A percentile compares a stretch with the other conserved stretches of the same genome.
Conservation (phyloP, 1,140 invertebrate genomes). For the Ceratina calcarata region DNA sequence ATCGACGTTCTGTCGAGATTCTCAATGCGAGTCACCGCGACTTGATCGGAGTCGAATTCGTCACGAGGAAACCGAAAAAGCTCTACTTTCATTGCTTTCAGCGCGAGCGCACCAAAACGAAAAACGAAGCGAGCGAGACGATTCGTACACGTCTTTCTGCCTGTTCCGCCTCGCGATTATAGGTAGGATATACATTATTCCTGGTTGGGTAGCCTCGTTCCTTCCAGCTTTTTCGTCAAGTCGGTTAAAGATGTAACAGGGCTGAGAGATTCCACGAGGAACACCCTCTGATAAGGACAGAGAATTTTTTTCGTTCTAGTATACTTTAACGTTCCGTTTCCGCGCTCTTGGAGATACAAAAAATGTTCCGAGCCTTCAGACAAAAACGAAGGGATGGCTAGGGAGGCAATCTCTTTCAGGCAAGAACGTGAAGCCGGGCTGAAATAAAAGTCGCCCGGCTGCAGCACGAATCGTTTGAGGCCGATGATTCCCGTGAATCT, state of each 20-base stretch:
- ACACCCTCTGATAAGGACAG: background rate
- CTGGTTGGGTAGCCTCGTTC: background rate
- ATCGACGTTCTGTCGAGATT: background rate
- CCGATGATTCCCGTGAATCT: slow-evolving; percentile 25
- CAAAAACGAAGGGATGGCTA: background rate
- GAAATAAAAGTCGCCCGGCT: slow-evolving; percentile 27
- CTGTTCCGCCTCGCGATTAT: background rate
- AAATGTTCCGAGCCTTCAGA: slow-evolving; percentile 2
- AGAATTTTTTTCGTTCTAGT: background rate
- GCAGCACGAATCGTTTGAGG: slow-evolving; percentile 19
- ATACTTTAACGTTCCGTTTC: background rate
- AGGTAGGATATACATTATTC: slow-evolving; percentile 47
- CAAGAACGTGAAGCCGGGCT: background rate
- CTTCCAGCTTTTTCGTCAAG: background rate
- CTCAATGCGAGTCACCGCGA: too few species aligned
- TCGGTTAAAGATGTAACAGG: background rate
- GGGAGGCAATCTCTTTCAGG: slow-evolving; percentile 1
- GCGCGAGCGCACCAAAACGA: background rate
- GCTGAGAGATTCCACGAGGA: background rate
- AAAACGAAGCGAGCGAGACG: background rate
- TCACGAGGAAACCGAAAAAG: background rate
- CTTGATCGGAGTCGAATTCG: background rate
- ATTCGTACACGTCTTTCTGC: background rate
- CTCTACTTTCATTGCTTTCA: background rate
- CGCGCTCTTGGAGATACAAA: background rate